Conservation (phyloP, 1,140 invertebrate genomes). For the Ooceraea biroi region DNA sequence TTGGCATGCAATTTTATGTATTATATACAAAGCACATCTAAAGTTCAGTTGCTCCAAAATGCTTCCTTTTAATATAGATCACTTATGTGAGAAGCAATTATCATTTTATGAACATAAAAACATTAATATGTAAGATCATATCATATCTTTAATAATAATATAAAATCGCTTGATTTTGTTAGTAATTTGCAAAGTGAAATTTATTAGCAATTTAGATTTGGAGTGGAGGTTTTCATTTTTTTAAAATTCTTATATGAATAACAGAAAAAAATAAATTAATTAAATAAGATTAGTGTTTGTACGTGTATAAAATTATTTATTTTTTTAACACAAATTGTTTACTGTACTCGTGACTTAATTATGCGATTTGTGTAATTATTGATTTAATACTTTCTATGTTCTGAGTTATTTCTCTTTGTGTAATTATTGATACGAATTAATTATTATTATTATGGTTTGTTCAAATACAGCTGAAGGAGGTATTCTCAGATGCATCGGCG, state of each 20-base stretch:
- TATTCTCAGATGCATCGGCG: slow-evolving; percentile 94
- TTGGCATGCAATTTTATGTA: slow-evolving; percentile 40
- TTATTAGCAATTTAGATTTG: too few relatives aligned
- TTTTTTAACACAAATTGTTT: slow-evolving; percentile 34
- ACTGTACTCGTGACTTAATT: slow-evolving; percentile 6
- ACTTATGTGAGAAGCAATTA: background rate
- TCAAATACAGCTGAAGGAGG: slow-evolving; percentile 91
- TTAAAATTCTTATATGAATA: background rate
- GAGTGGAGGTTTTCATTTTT: too few relatives aligned
- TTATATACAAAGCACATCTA: slow-evolving; percentile 8
- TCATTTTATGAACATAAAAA: slow-evolving; percentile 2
- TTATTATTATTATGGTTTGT: slow-evolving; percentile 28
- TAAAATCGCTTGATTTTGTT: background rate
- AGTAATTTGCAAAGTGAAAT: background rate
- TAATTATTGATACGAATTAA: slow-evolving; percentile 3
- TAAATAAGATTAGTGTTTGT: too few relatives aligned
- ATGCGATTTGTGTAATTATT: slow-evolving; percentile 6
- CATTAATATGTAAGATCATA: background rate
- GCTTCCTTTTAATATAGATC: background rate
- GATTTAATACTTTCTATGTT: background rate
- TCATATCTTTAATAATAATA: slow-evolving; percentile 18
- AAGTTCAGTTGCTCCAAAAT: slow-evolving; percentile 5
- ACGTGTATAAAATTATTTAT: slow-evolving; percentile 20
- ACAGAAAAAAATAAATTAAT: background rate
- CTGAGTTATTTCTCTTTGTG: background rate